phyloP scores from a whole-genome alignment of 2,113 vertebrate genomes.

The Archilochus colubris region DNA sequence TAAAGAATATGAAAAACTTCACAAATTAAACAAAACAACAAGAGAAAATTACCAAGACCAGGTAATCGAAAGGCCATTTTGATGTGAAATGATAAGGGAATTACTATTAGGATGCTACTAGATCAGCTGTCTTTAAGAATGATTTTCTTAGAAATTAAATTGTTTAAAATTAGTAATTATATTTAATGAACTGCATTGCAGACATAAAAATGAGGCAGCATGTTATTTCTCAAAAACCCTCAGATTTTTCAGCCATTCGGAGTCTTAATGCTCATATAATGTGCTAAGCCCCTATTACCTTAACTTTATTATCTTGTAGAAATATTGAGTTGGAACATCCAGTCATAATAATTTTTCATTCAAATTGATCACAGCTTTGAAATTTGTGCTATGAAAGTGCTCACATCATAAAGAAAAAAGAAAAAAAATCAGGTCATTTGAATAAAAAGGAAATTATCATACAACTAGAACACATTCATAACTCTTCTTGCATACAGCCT shows the following conservation, averaged over 20 bases:
- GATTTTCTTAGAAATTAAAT: not conserved
- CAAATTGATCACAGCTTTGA: slow-evolving; percentile 36
- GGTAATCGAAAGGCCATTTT: not conserved
- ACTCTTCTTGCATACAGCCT: not conserved
- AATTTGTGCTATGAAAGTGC: slow-evolving; percentile 9
- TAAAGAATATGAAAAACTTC: not conserved
- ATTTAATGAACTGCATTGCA: not conserved
- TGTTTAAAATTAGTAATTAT: not conserved
- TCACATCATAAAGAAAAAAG: not conserved
- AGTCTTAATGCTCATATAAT: not conserved
- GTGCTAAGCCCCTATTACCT: not conserved
- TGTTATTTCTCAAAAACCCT: not conserved
- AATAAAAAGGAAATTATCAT: slow-evolving; percentile 29
- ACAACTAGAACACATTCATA: not conserved
- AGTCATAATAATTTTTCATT: slow-evolving; percentile 24
- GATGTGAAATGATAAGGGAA: not conserved
- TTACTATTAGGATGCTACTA: not conserved
- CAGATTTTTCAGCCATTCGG: not conserved
- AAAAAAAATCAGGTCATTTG: slow-evolving; percentile 39
- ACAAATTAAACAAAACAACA: not conserved
- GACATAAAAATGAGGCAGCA: not conserved
- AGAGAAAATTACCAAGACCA: not conserved
- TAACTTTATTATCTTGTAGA: slow-evolving; percentile 34
- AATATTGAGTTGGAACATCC: slow-evolving; percentile 22
- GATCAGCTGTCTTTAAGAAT: not conserved